These are phyloP conservation scores for Trichechus manatus DNA, from an alignment of 2,113 vertebrate genomes.

Conservation along the genomic window DNA sequence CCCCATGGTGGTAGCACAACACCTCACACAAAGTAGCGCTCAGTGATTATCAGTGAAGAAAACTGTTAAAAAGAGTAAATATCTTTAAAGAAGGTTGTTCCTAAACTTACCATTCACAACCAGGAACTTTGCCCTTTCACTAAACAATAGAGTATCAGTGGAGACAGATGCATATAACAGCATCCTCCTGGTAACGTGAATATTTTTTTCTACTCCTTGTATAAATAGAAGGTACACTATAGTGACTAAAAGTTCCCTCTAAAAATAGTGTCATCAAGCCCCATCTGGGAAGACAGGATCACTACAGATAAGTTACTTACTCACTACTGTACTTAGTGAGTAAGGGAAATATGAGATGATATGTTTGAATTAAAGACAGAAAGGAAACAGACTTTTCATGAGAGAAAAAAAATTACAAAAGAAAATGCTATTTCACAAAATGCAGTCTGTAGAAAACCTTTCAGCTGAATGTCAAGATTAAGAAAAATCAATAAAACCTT, in stretches of 20 bases:
- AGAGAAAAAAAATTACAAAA: slow-evolving; percentile 3
- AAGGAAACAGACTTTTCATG: slow-evolving; percentile 58
- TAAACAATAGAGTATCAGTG: slow-evolving; percentile 19
- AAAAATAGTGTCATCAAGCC: slow-evolving; percentile 36
- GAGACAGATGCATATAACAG: not conserved
- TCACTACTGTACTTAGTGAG: not conserved
- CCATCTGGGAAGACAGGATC: not conserved
- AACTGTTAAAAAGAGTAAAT: not conserved
- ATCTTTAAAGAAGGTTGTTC: not conserved
- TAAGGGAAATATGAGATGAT: slow-evolving; percentile 43
- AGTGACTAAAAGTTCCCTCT: slow-evolving; percentile 57
- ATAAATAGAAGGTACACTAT: slow-evolving; percentile 22
- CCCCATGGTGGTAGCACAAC: not conserved
- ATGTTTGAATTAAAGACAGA: slow-evolving; percentile 54
- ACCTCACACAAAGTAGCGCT: not conserved
- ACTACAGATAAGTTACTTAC: slow-evolving; percentile 44
- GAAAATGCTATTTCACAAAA: slow-evolving; percentile 75
- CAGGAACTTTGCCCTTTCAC: not conserved
- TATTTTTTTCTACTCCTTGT: not conserved
- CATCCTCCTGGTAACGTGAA: not conserved
- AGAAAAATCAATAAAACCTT: slow-evolving; percentile 68
- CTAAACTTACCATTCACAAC: slow-evolving; percentile 39
- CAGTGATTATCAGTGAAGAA: not conserved
- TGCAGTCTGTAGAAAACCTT: slow-evolving; percentile 75
- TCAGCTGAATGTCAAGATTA: slow-evolving; percentile 72